Base-by-base conservation (phyloP, 2,888 invertebrate species). In the Psococerastis gibbosa region DNA sequence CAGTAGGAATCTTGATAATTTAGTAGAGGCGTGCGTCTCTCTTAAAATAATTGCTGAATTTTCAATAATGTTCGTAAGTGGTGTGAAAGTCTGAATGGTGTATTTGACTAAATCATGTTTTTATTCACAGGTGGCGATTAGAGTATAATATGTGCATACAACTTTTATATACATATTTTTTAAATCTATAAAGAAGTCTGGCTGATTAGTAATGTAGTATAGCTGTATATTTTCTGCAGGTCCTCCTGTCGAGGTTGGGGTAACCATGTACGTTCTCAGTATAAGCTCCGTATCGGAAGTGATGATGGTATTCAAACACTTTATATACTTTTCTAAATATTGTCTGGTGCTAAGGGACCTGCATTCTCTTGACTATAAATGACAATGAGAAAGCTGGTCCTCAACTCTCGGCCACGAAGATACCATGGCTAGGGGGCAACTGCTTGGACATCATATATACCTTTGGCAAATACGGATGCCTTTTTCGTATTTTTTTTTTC, bases 281-380 rank as follows among this genome's bases (percentile, higher is more conserved):
- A 92, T 92, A 78, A 87, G 88, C 74, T 88, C 89, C 68, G 85
- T 92, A 70, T 91, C 89, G 69, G 92, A 92, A 79, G 91, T 91
- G 69, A 81, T 88, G 76, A 92, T 91, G 91, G 91, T 91, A 82
- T 67, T 62, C 69, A 69, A 65, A 22, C 23, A 32, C n/a, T 38
- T 18, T 38, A 34, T 34, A 15, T 38, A 20, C 20, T 33, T 38
- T 20, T 38, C 15, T 38, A 38, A 38, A 38, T 38, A 38, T 38
- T 38, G 38, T 38, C 38, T 38, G 38, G 41, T 44, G 38, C 38
- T 38, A n/a, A 15, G n/a, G n/a, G 27, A 11, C 27, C 27, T 27
- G 27, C 6, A 9, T 27, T 27, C 27, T 27, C 27, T 27, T 27
- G 6, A 27, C 11, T 11, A 11, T 27, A 20, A 20, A n/a, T 38